Conservation (phyloP, 2,797 vertebrate species). For the Peromyscus aztecus region DNA sequence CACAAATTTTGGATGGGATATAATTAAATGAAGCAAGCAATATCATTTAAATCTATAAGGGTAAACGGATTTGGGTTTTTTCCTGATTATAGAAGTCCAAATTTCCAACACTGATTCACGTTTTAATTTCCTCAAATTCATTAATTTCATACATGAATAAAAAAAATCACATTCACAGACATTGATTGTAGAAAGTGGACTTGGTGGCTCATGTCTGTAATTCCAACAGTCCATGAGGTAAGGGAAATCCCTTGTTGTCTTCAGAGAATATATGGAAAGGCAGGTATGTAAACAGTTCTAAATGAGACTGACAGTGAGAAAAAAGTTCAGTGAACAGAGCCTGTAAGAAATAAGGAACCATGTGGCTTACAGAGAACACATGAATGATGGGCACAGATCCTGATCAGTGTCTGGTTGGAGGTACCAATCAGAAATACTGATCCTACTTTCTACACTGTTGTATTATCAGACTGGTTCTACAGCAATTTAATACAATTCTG, state of each 20-base stretch:
- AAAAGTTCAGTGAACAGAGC: slow-evolving; percentile 76
- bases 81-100: neutral
- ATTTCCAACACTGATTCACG: slow-evolving; percentile 9
- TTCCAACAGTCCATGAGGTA: neutral
- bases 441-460: slow-evolving; percentile 43
- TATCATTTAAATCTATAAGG: neutral
- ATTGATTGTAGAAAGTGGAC: neutral
- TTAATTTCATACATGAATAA: neutral
- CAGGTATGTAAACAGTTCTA: slow-evolving; percentile 84
- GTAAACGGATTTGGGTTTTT: neutral
- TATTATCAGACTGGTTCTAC: slow-evolving; percentile 19
- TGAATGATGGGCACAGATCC: slow-evolving; percentile 87
- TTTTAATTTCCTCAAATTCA: slow-evolving; percentile 43
- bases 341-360: slow-evolving; percentile 82
- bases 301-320: slow-evolving; percentile 84
- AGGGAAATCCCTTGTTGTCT: neutral
- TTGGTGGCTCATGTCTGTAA: neutral
- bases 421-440: slow-evolving; percentile 18
- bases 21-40: neutral
- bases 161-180: neutral
- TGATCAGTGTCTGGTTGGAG: slow-evolving; percentile 85
- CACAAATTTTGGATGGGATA: neutral
- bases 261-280: slow-evolving; percentile 88
- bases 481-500: slow-evolving; percentile 16
- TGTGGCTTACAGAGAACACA: slow-evolving; percentile 70